Conservation (phyloP, 2,888 invertebrate species). For the Meloe dianella region DNA sequence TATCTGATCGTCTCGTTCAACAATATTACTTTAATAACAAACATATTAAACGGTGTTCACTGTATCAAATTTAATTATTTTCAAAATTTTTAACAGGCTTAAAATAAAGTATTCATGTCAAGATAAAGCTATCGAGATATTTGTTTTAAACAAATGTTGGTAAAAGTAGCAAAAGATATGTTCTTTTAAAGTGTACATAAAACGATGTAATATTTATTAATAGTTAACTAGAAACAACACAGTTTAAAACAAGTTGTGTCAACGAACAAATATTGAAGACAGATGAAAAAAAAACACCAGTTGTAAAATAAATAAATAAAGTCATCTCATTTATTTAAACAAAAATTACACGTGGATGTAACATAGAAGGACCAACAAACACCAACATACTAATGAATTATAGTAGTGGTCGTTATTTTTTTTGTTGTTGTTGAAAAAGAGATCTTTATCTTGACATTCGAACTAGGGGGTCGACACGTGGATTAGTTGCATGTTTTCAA, state of each 20-base stretch:
- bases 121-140: background rate
- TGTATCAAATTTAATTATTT: background rate
- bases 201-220: slow-evolving; percentile 8
- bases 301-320: background rate
- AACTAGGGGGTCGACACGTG: background rate
- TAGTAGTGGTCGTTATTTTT: background rate
- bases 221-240: slow-evolving; percentile 6
- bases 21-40: background rate
- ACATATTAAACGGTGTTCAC: background rate
- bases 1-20: background rate
- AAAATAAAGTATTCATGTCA: background rate
- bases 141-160: background rate
- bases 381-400: background rate
- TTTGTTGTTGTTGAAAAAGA: too few relatives aligned
- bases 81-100: background rate
- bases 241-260: slow-evolving; percentile 1
- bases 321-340: background rate
- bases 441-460: slow-evolving; percentile 6
- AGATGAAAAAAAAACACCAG: background rate
- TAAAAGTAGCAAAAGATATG: slow-evolving; percentile 1
- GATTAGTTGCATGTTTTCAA: background rate
- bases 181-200: background rate
- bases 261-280: background rate
- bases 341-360: background rate
- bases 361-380: background rate